Evolutionary conservation across 2,888 invertebrate genomes (phyloP), one percentile per base, ranked within the genome.

Genomic region (Gastracanthus pulcherrimus): DNA sequence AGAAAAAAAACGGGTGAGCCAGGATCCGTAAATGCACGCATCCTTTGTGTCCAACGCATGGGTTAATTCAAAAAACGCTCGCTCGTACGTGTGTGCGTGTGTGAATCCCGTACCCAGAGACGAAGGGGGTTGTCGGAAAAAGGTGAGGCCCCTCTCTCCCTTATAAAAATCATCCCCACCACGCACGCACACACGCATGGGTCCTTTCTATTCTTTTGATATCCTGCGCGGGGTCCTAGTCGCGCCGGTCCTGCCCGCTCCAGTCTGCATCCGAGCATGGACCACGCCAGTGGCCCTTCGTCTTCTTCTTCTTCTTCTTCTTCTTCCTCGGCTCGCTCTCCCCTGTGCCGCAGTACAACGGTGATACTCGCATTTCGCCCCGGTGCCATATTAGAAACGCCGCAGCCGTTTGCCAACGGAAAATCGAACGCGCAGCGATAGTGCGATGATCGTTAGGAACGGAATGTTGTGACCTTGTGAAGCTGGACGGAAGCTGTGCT

Each of bases 221-320:
- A 90, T 90, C 89, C 90, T 89, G 89, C 86, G n/a, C 87, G 88
- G 87, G 89, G 85, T 86, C 87, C 86, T 84, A 83, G 34, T 62
- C 48, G 45, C 23, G 62, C 55, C 48, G 82, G 7, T 23, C 45
- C 66, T 5, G 38, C 66, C 29, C n/a, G 23, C 76, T 84, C 84
- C 91, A 91, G 91, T 91, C 90, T 89, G 88, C 90, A 89, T 90
- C 89, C 89, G 88, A 89, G 88, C 90, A 91, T 90, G 90, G 88
- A 89, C 88, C 89, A 86, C 89, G 58, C 36, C 62, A 77, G 76
- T 77, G 55, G 80, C 75, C 71, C 77, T 69, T 45, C 76, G n/a
- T 62, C 60, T 2, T n/a, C 26, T 29, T 19, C 4, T 36, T n/a
- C n/a, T n/a, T n/a, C n/a, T n/a, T n/a, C 75, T 60, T 16, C 26